Conservation (phyloP, 1,140 invertebrate genomes). For the Triops cancriformis region DNA sequence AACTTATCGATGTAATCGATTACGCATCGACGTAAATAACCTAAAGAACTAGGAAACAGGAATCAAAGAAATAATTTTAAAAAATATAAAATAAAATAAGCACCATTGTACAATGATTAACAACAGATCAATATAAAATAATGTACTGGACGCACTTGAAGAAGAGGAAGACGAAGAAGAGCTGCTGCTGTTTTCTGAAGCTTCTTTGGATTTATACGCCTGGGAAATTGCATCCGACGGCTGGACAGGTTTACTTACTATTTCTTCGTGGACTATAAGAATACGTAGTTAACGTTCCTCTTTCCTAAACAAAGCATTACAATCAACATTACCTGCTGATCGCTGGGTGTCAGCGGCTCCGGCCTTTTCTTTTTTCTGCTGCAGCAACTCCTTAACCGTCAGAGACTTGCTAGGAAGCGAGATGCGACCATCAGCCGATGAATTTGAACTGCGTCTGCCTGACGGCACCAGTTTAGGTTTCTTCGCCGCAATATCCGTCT, state of each 20-base stretch:
- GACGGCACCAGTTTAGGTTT: background rate
- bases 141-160: constrained; percentile 22
- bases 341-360: background rate
- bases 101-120: no score
- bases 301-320: background rate
- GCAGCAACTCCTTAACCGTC: background rate
- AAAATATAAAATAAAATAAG: no score
- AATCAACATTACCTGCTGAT: background rate
- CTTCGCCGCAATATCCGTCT: background rate
- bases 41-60: no score
- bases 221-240: background rate
- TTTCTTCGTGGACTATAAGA: background rate
- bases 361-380: background rate
- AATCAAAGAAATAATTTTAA: no score
- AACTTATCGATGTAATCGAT: no score
- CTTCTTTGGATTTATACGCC: background rate
- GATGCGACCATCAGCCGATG: background rate
- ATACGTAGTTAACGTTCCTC: background rate
- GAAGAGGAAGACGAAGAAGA: constrained; percentile 26
- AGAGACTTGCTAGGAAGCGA: background rate
- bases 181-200: background rate
- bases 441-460: background rate
- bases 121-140: no score
- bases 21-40: no score
- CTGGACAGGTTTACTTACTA: background rate